A percentile compares a stretch with the other conserved stretches of the same genome.
These are phyloP conservation scores for Eupithecia inturbata DNA, from an alignment of 2,888 invertebrate species.

Conservation along the genomic window DNA sequence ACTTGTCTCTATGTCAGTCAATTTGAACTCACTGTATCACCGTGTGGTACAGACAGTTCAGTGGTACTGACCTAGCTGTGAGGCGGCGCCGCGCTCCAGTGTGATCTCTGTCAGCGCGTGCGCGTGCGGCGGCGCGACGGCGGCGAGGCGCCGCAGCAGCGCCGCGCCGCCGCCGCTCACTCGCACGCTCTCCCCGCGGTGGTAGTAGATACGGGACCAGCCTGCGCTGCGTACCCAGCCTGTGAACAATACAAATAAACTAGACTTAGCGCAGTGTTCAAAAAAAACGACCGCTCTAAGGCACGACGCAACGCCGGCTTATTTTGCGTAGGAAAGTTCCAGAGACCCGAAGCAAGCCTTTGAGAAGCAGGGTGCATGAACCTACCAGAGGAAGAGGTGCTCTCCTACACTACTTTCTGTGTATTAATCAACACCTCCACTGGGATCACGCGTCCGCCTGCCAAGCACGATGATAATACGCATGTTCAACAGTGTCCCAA, in stretches of 20 bases:
- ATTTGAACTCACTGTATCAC: background rate
- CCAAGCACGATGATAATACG: no score
- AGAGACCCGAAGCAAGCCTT: no score
- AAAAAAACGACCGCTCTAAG: no score
- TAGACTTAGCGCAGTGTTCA: background rate
- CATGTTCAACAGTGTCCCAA: no score
- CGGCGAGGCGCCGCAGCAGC: constrained; percentile 90
- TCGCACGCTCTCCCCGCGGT: constrained; percentile 96
- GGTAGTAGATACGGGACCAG: constrained; percentile 93
- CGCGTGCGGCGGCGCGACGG: constrained; percentile 89
- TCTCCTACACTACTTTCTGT: no score
- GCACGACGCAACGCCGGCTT: no score
- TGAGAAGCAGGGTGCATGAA: no score
- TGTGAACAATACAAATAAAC: constrained; percentile 40
- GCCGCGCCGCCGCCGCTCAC: constrained; percentile 91
- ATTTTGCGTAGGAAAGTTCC: background rate
- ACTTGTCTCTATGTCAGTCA: background rate
- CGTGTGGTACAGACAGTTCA: background rate
- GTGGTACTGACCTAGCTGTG: constrained; percentile 85
- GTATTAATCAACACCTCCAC: no score
- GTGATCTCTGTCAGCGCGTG: constrained; percentile 90
- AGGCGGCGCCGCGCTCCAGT: constrained; percentile 90
- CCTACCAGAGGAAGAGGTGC: no score
- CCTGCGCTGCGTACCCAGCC: constrained; percentile 84
- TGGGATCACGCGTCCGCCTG: no score